These are phyloP conservation scores for Caenorhabditis latens DNA, from an alignment of 1,140 invertebrate species.

Conservation along the genomic window DNA sequence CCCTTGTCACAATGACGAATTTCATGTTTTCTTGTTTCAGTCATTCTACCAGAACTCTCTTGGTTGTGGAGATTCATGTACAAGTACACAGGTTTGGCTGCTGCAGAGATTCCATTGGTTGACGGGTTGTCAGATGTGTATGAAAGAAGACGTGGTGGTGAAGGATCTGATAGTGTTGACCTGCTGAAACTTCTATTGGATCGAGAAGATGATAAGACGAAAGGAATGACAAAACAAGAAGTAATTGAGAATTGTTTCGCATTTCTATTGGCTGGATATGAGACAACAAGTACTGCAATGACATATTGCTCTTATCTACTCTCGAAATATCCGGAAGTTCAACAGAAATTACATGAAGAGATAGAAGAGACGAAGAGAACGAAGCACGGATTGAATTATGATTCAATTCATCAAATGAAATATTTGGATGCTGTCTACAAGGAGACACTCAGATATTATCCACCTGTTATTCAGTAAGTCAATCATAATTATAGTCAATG, in stretches of 20 bases:
- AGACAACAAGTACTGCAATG: slow-evolving; percentile 79
- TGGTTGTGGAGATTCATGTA: slow-evolving; percentile 50
- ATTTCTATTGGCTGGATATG: slow-evolving; percentile 80
- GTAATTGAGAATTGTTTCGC: slow-evolving; percentile 71
- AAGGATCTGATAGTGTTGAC: slow-evolving; percentile 30
- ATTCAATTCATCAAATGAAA: slow-evolving; percentile 71
- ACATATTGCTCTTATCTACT: slow-evolving; percentile 78
- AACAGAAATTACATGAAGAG: slow-evolving; percentile 78
- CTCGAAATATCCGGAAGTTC: slow-evolving; percentile 78
- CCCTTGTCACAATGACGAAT: no score
- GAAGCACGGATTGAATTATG: slow-evolving; percentile 65
- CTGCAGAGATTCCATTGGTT: slow-evolving; percentile 45
- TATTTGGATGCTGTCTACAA: slow-evolving; percentile 79
- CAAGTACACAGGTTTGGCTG: slow-evolving; percentile 39
- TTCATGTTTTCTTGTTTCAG: neutral
- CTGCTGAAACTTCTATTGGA: slow-evolving; percentile 54
- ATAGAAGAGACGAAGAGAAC: slow-evolving; percentile 66
- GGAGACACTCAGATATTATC: slow-evolving; percentile 77
- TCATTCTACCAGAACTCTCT: slow-evolving; percentile 38
- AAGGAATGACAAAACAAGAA: slow-evolving; percentile 56
- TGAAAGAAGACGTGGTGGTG: slow-evolving; percentile 21
- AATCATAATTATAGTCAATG: no score
- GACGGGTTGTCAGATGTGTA: slow-evolving; percentile 51
- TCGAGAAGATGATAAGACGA: slow-evolving; percentile 48
- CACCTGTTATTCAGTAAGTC: slow-evolving; percentile 45